Evolutionary conservation across 1,140 invertebrate genomes (phyloP).

Genomic region (Cydia pomonella): DNA sequence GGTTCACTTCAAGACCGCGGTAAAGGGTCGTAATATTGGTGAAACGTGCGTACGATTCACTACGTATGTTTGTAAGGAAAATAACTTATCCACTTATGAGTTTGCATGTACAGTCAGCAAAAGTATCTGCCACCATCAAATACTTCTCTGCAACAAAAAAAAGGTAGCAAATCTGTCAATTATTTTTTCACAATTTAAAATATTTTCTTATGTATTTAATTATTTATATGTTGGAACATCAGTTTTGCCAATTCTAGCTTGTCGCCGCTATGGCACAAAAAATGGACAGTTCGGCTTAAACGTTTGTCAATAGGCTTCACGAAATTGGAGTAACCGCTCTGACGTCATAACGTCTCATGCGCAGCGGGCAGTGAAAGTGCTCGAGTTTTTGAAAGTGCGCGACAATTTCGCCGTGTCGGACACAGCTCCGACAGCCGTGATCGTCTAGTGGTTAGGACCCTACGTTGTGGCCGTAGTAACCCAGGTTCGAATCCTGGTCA

Average conservation of each 20-base stretch:
- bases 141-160: too few relatives aligned
- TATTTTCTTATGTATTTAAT: too few relatives aligned
- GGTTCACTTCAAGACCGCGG: background rate
- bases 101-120: too few relatives aligned
- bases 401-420: background rate
- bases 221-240: too few relatives aligned
- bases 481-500: conserved; percentile 55
- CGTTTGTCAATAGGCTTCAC: too few relatives aligned
- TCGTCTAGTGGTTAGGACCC: conserved; percentile 56
- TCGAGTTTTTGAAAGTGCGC: background rate
- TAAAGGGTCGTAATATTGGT: background rate
- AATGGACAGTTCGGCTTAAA: too few relatives aligned
- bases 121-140: too few relatives aligned
- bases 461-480: conserved; percentile 55
- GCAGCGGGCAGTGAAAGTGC: conserved; percentile 4
- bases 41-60: background rate
- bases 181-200: too few relatives aligned
- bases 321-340: too few relatives aligned
- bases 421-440: conserved; percentile 42
- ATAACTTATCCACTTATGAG: background rate
- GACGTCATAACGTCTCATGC: background rate
- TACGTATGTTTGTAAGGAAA: background rate
- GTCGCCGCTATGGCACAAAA: too few relatives aligned
- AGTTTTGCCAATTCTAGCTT: too few relatives aligned
- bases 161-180: too few relatives aligned